These are phyloP conservation scores for Madoqua kirkii DNA, from an alignment of 2,113 vertebrate genomes.

Conservation along the genomic window DNA sequence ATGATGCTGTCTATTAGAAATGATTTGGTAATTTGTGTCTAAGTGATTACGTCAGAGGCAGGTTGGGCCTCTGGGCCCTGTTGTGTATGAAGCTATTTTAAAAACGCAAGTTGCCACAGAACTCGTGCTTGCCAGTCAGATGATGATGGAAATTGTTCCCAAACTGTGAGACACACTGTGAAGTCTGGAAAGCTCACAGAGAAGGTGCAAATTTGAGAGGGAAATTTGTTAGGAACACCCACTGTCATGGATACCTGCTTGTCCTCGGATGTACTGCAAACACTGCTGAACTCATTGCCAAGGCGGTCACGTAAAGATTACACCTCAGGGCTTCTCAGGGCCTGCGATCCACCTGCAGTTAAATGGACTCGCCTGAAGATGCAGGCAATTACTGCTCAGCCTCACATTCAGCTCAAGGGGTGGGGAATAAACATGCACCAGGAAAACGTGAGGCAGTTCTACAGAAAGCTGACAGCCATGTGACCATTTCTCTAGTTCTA, in stretches of 20 bases:
- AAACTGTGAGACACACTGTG: conserved; percentile 32
- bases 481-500: not conserved
- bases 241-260: not conserved
- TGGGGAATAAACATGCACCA: not conserved
- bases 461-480: not conserved
- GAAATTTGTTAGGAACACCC: conserved; percentile 32
- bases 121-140: conserved; percentile 32
- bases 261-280: not conserved
- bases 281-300: not conserved
- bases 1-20: not conserved
- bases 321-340: not conserved
- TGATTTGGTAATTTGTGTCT: not conserved
- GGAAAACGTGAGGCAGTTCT: not conserved
- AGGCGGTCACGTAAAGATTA: conserved; percentile 26
- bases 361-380: conserved; percentile 10
- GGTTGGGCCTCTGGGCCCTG: not conserved
- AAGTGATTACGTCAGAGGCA: not conserved
- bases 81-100: conserved; percentile 44
- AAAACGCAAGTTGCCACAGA: conserved; percentile 41
- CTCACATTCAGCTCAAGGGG: not conserved
- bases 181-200: conserved; percentile 14
- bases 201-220: conserved; percentile 39
- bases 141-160: conserved; percentile 35
- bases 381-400: not conserved
- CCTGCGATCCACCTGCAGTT: not conserved